Conservation (phyloP, 2,797 vertebrate genomes). For the Enteromius radiatus region DNA sequence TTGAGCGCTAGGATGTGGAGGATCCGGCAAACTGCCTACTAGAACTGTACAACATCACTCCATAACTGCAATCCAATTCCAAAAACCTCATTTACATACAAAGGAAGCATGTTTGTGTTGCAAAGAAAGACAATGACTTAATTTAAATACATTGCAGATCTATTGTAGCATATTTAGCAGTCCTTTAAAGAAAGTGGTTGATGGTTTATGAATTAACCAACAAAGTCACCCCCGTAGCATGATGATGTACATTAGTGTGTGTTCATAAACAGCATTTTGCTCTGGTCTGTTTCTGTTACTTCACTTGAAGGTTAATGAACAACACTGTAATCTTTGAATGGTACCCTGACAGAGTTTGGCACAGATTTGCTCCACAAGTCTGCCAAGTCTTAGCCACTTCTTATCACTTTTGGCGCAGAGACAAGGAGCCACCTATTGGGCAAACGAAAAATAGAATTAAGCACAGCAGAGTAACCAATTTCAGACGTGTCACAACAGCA, state of each 20-base stretch:
- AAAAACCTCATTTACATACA: constrained; percentile 1
- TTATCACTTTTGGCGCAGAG: constrained; percentile 35
- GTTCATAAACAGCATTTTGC: neutral
- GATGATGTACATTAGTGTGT: neutral
- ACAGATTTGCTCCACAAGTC: neutral
- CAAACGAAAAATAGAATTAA: constrained; percentile 38
- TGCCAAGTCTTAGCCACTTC: constrained; percentile 31
- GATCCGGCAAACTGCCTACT: neutral
- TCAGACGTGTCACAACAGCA: constrained; percentile 37
- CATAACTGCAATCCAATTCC: neutral
- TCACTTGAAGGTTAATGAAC: constrained; percentile 32
- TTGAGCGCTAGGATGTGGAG: neutral
- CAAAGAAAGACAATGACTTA: constrained; percentile 9
- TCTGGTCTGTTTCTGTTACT: neutral
- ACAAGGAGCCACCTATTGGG: constrained; percentile 26
- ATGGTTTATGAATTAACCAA: neutral
- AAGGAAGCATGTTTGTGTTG: neutral
- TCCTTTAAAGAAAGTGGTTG: neutral
- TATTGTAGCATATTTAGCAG: neutral
- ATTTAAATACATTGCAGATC: neutral
- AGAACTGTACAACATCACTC: neutral
- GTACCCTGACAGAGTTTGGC: constrained; percentile 27
- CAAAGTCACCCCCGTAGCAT: neutral
- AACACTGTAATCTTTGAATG: constrained; percentile 30
- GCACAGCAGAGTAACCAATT: constrained; percentile 38